These are phyloP conservation scores for Distichodus sexfasciatus DNA, from an alignment of 2,797 vertebrate genomes.

Conservation along the genomic window DNA sequence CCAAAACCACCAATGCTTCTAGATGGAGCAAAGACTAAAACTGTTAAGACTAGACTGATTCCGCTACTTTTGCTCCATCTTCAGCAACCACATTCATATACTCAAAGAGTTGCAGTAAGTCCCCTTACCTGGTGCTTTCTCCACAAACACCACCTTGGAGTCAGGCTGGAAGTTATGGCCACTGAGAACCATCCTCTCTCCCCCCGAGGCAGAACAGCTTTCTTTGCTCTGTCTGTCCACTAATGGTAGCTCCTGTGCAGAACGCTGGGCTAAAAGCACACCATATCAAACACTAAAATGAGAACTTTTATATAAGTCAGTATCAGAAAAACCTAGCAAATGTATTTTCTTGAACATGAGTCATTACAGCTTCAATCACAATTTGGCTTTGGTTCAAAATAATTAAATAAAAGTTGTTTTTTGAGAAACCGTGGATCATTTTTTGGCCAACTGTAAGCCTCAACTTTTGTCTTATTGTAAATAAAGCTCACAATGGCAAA, in stretches of 20 bases:
- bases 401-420: too few species aligned
- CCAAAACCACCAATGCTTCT: neutral
- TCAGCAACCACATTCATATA: neutral
- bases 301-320: neutral
- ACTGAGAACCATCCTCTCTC: slow-evolving; percentile 88
- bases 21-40: neutral
- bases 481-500: too few species aligned
- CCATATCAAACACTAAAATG: neutral
- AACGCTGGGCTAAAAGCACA: slow-evolving; percentile 85
- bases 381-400: too few species aligned
- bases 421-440: too few species aligned
- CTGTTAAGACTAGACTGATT: neutral
- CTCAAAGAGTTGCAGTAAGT: slow-evolving; percentile 18
- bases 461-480: too few species aligned
- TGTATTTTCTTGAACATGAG: neutral
- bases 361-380: too few species aligned
- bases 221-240: slow-evolving; percentile 95
- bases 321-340: too few species aligned
- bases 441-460: too few species aligned
- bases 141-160: slow-evolving; percentile 98
- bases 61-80: too few species aligned
- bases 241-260: slow-evolving; percentile 96
- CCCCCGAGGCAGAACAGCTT: slow-evolving; percentile 84
- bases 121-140: slow-evolving; percentile 92
- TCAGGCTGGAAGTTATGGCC: slow-evolving; percentile 97